A percentile compares a stretch with the other conserved stretches of the same genome.
These are phyloP conservation scores for pig (Sus scrofa) DNA, from an alignment of 2,113 vertebrate species.

Conservation along the genomic window DNA sequence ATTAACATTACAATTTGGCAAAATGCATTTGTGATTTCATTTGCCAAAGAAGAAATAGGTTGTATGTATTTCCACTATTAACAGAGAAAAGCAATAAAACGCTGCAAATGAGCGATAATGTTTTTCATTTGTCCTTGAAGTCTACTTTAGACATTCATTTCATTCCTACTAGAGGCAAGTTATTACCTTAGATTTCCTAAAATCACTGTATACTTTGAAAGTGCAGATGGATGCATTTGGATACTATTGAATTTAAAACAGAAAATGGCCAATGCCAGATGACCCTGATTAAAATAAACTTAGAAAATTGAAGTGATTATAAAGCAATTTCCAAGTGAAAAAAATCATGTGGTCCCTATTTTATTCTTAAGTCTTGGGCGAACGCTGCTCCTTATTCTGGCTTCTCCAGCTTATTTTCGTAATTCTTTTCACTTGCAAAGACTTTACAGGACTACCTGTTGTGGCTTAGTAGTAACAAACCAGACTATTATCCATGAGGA, in stretches of 20 bases:
- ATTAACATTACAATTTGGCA: slow-evolving; percentile 41
- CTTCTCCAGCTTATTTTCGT: background rate
- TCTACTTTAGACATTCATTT: slow-evolving; percentile 9
- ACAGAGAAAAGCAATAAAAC: slow-evolving; percentile 51
- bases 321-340: slow-evolving; percentile 3
- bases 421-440: background rate
- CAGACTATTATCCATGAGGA: no score
- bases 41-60: slow-evolving; percentile 35
- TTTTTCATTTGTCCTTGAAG: slow-evolving; percentile 51
- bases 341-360: background rate
- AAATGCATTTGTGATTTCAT: slow-evolving; percentile 24
- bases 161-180: background rate
- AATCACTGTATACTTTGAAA: slow-evolving; percentile 38
- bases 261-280: background rate
- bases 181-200: slow-evolving; percentile 49
- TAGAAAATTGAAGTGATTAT: slow-evolving; percentile 5
- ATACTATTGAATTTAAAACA: slow-evolving; percentile 30
- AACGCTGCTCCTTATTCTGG: background rate
- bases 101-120: background rate
- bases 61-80: background rate
- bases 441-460: background rate
- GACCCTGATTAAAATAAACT: background rate
- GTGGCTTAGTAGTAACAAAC: no score
- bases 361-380: background rate
- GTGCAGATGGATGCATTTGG: background rate